These are phyloP conservation scores for Smutsia temminckii DNA, from an alignment of 2,797 vertebrate species.

Conservation along the genomic window DNA sequence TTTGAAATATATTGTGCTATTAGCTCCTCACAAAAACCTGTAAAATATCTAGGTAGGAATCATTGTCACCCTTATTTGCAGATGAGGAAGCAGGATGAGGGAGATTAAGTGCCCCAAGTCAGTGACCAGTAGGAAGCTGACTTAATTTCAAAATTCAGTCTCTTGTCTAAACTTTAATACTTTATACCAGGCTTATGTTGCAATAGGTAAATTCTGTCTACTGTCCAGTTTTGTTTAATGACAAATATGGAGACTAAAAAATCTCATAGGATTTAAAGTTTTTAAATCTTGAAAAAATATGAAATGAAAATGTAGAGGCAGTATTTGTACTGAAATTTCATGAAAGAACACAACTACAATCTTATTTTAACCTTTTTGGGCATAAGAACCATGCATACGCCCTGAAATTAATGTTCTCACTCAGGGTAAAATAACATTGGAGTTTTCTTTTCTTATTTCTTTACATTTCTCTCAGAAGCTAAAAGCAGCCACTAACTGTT, in stretches of 20 bases:
- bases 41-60: neutral
- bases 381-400: neutral
- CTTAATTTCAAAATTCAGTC: neutral
- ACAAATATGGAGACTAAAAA: neutral
- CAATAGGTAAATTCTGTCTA: neutral
- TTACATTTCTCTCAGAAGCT: neutral
- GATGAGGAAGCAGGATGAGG: neutral
- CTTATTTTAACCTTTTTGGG: neutral
- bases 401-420: neutral
- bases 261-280: neutral
- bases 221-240: neutral
- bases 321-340: neutral
- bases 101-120: neutral
- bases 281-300: neutral
- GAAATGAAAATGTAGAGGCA: neutral
- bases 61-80: neutral
- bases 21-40: neutral
- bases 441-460: neutral
- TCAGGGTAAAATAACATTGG: neutral
- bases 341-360: neutral
- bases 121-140: neutral
- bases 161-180: neutral
- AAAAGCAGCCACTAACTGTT: neutral
- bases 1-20: neutral
- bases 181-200: neutral